Percentiles rank a stretch among this genome's conserved stretches.
These are phyloP conservation scores for Cataglyphis cursor DNA, from an alignment of 2,888 invertebrate species.

Conservation along the genomic window DNA sequence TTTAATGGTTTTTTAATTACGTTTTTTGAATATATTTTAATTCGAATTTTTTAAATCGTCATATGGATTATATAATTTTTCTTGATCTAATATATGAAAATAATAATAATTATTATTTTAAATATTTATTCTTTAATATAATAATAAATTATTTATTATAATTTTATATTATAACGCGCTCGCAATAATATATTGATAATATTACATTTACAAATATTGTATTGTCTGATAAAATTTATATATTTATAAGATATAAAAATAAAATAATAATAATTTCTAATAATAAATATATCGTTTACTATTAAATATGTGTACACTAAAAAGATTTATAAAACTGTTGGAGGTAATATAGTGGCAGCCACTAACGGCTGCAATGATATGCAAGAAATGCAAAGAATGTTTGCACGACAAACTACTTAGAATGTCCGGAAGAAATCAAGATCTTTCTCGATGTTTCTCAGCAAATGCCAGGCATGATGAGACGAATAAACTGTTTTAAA, in stretches of 20 bases:
- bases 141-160: neutral
- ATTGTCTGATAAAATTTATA: neutral
- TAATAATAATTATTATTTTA: too few relatives aligned
- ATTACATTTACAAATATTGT: neutral
- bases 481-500: neutral
- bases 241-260: neutral
- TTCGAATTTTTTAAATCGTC: neutral
- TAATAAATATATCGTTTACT: neutral
- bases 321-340: neutral
- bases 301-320: neutral
- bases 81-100: too few relatives aligned
- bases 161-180: neutral
- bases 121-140: neutral
- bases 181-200: neutral
- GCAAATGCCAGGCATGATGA: neutral
- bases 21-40: neutral
- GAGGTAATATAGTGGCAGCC: neutral
- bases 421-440: slow-evolving; percentile 21
- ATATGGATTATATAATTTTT: neutral
- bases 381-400: slow-evolving; percentile 3
- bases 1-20: neutral
- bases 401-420: slow-evolving; percentile 12
- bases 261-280: too few relatives aligned
- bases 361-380: neutral
- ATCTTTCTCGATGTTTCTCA: slow-evolving; percentile 6